These are phyloP conservation scores for Andrena trimmerana DNA, from an alignment of 2,888 invertebrate species.

Conservation along the genomic window DNA sequence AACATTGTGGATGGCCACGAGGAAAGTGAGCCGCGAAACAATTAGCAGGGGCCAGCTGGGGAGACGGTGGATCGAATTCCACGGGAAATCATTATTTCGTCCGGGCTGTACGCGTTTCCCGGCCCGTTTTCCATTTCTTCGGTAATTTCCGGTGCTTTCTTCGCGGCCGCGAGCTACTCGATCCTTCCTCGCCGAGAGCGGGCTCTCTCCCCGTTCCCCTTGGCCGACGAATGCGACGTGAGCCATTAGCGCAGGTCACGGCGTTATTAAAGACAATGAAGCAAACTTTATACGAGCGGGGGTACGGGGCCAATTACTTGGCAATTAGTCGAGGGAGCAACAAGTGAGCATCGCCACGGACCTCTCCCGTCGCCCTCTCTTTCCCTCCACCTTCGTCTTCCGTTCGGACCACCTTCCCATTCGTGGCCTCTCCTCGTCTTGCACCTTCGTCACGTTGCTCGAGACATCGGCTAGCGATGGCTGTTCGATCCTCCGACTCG, in stretches of 20 bases:
- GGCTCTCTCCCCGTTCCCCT: neutral
- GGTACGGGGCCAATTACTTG: conserved; percentile 84
- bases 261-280: conserved; percentile 85
- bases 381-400: conserved; percentile 63
- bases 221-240: conserved; percentile 77
- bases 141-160: conserved; percentile 59
- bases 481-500: conserved; percentile 16
- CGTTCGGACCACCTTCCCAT: conserved; percentile 67
- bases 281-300: conserved; percentile 84
- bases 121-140: conserved; percentile 56
- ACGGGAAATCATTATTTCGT: conserved; percentile 51
- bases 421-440: conserved; percentile 35
- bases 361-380: conserved; percentile 68
- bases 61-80: conserved; percentile 36
- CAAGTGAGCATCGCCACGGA: conserved; percentile 83
- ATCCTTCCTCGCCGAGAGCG: conserved; percentile 30
- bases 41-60: conserved; percentile 24
- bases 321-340: conserved; percentile 85
- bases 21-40: neutral
- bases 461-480: conserved; percentile 54
- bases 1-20: neutral
- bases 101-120: conserved; percentile 43
- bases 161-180: conserved; percentile 47
- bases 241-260: conserved; percentile 83
- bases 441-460: conserved; percentile 61